Percentiles rank a stretch among this genome's conserved stretches.
These are phyloP conservation scores for Myotis daubentonii DNA, from an alignment of 2,797 vertebrate species.

Conservation along the genomic window DNA sequence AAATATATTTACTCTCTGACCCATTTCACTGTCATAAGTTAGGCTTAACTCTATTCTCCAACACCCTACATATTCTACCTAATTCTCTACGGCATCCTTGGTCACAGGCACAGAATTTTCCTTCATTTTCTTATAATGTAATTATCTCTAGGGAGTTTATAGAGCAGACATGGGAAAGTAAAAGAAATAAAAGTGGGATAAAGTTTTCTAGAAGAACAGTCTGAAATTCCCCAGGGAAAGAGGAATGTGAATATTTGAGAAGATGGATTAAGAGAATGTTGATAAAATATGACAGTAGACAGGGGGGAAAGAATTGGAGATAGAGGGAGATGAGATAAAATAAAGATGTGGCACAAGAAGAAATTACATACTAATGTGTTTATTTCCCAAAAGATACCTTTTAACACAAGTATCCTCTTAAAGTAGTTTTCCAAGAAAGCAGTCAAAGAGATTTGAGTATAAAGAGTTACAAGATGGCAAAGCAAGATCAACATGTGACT, in stretches of 20 bases:
- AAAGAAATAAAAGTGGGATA: background rate
- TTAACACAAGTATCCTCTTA: background rate
- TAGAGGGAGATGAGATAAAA: background rate
- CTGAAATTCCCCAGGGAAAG: background rate
- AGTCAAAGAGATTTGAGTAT: background rate
- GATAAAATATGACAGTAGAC: background rate
- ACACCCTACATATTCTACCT: background rate
- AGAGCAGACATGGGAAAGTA: background rate
- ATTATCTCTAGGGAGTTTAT: background rate
- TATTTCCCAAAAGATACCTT: background rate
- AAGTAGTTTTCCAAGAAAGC: background rate
- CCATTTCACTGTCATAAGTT: background rate
- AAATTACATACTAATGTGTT: background rate
- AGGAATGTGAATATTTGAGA: background rate
- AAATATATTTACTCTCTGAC: background rate
- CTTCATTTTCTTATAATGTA: background rate
- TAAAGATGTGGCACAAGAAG: background rate
- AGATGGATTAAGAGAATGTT: background rate
- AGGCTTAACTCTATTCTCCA: background rate
- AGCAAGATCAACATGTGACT: background rate
- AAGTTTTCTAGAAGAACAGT: background rate
- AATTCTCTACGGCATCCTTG: background rate
- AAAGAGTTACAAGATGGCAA: background rate
- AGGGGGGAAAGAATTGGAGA: background rate
- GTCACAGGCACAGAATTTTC: background rate